A percentile compares a stretch with the other conserved stretches of the same genome.
Evolutionary conservation across 2,797 vertebrate genomes (phyloP).

Genomic region (Acanthurus leucopareius): DNA sequence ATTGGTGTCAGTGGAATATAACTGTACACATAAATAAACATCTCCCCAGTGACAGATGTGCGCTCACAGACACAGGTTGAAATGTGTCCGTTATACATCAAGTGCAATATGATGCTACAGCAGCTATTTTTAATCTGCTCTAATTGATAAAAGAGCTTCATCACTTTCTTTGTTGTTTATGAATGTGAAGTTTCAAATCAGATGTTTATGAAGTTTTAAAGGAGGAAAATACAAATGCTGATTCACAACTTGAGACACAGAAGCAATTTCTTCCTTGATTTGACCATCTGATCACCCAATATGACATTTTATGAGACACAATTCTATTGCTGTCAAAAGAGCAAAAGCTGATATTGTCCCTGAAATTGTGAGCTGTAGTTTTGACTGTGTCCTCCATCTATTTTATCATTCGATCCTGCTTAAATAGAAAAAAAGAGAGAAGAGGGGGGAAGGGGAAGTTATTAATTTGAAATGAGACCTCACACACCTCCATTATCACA

Average conservation of each 20-base stretch:
- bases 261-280: conserved; percentile 35
- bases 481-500: conserved; percentile 81
- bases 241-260: not conserved
- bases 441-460: conserved; percentile 16
- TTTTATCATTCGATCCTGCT: conserved; percentile 42
- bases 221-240: not conserved
- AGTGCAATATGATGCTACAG: not conserved
- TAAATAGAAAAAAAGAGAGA: conserved; percentile 18
- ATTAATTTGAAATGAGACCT: conserved; percentile 78
- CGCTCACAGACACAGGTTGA: not conserved
- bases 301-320: not conserved
- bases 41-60: conserved; percentile 22
- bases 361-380: conserved; percentile 28
- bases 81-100: not conserved
- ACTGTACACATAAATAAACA: conserved; percentile 29
- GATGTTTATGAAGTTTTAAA: conserved; percentile 5
- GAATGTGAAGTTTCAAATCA: too few relatives aligned
- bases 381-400: conserved; percentile 20
- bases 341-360: conserved; percentile 2
- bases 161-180: not conserved
- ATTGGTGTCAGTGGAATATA: conserved; percentile 28
- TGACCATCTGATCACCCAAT: not conserved
- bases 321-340: not conserved
- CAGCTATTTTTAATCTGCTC: conserved; percentile 3
- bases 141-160: conserved; percentile 2